phyloP scores from a whole-genome alignment of 2,888 invertebrate genomes.

The Lepas anatifera region DNA sequence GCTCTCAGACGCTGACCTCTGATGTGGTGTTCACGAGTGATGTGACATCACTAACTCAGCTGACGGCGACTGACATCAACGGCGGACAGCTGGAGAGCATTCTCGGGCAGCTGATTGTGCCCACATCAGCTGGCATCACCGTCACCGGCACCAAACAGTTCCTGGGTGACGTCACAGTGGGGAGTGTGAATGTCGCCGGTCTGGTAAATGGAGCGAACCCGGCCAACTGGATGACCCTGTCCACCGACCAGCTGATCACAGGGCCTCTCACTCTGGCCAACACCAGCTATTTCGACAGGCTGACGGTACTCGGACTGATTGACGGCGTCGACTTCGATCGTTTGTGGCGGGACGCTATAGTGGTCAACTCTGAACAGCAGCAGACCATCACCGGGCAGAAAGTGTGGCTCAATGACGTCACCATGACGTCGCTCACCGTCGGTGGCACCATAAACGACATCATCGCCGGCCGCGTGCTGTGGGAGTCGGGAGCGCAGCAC shows the following conservation, averaged over 20 bases:
- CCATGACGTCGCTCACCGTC: not conserved
- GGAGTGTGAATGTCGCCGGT: not conserved
- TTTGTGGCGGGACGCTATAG: not conserved
- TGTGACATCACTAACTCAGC: not conserved
- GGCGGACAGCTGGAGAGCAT: not conserved
- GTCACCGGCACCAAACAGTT: not conserved
- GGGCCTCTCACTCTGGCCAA: not conserved
- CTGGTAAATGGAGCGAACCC: not conserved
- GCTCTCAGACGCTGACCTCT: not conserved
- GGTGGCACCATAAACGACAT: not conserved
- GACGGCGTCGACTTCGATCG: not conserved
- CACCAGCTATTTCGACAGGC: not conserved
- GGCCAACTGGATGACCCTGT: not conserved
- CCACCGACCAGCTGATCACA: not conserved
- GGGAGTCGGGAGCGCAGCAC: not conserved
- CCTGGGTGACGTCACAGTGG: not conserved
- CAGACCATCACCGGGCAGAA: not conserved
- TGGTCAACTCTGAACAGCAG: not conserved
- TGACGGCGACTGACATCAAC: not conserved
- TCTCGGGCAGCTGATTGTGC: not conserved
- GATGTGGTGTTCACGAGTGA: not conserved
- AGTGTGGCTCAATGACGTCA: not conserved
- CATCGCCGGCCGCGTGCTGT: not conserved
- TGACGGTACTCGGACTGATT: not conserved
- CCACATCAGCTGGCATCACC: not conserved